These are phyloP conservation scores for Eriosoma lanigerum DNA, from an alignment of 1,140 invertebrate genomes.

Conservation along the genomic window DNA sequence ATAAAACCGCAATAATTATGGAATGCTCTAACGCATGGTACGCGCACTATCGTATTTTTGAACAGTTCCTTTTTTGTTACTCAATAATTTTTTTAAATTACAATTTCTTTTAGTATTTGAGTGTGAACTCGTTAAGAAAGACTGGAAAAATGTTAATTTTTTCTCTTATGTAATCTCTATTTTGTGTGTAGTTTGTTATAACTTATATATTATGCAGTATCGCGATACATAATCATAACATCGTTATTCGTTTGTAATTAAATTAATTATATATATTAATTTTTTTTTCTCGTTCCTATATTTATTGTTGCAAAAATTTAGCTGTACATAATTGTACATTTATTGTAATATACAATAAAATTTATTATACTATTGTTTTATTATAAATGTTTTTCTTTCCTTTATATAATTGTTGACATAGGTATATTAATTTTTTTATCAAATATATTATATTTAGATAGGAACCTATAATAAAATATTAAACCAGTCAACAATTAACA, in stretches of 20 bases:
- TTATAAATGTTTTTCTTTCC: neutral
- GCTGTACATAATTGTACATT: conserved; percentile 4
- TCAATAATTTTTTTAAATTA: neutral
- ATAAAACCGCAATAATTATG: no score
- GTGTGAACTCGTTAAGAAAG: conserved; percentile 42
- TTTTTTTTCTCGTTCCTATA: conserved; percentile 11
- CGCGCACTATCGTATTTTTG: neutral
- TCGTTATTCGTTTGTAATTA: no score
- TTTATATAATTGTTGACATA: no score
- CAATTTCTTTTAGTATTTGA: conserved; percentile 17
- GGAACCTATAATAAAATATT: no score
- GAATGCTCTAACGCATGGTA: neutral
- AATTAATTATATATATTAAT: no score
- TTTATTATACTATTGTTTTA: neutral
- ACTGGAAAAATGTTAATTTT: conserved; percentile 21
- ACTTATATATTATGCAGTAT: no score
- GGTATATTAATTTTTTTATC: no score
- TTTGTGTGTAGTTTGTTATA: neutral
- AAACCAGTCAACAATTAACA: no score
- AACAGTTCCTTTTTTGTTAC: conserved; percentile 27
- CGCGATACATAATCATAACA: no score
- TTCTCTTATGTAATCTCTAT: conserved; percentile 23
- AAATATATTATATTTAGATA: no score
- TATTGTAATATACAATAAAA: conserved; percentile 15
- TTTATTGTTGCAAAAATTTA: conserved; percentile 25